Conservation (phyloP, 2,797 vertebrate species). For the Lutra lutra region DNA sequence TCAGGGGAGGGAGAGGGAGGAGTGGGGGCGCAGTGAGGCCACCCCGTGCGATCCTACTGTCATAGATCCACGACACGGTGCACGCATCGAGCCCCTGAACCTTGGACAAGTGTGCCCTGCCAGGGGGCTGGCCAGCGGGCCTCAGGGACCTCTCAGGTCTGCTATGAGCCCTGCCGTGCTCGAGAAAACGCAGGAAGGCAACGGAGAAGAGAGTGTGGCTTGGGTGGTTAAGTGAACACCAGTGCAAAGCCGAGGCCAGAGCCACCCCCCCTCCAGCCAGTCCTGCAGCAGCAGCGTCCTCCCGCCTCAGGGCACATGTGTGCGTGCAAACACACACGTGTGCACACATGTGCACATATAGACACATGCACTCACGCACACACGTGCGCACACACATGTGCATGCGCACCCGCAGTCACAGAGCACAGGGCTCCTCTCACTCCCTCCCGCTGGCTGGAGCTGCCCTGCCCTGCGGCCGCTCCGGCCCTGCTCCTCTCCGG, state of each 20-base stretch:
- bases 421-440: background rate
- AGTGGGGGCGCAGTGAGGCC: background rate
- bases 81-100: accelerated
- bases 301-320: accelerated
- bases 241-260: background rate
- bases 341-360: too few relatives aligned
- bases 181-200: background rate
- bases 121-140: too few relatives aligned
- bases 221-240: accelerated
- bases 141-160: background rate
- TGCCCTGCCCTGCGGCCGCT: accelerated
- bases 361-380: too few relatives aligned
- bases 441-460: background rate
- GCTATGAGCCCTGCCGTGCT: background rate
- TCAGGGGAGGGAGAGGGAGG: background rate
- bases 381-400: accelerated
- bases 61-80: accelerated
- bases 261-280: too few relatives aligned
- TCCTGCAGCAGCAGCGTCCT: accelerated
- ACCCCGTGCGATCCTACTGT: accelerated
- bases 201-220: too few relatives aligned
- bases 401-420: background rate
- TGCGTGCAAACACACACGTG: accelerated
- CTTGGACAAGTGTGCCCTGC: background rate
- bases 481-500: accelerated